phyloP scores from a whole-genome alignment of 2,113 vertebrate genomes.

The Ciconia boyciana region DNA sequence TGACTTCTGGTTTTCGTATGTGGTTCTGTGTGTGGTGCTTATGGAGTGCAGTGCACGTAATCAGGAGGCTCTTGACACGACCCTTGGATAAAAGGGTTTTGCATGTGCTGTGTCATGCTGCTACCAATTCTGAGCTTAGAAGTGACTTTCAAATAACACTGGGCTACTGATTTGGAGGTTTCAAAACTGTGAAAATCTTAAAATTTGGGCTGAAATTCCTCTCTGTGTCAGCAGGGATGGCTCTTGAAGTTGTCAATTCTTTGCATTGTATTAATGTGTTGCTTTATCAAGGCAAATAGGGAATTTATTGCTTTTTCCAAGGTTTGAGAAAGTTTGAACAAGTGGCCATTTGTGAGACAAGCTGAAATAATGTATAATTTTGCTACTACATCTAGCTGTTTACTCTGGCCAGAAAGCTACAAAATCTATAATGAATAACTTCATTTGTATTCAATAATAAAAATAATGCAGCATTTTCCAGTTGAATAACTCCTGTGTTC shows the following conservation, averaged over 20 bases:
- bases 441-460: not conserved
- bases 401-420: not conserved
- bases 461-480: not conserved
- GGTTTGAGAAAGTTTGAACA: not conserved
- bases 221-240: not conserved
- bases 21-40: not conserved
- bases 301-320: not conserved
- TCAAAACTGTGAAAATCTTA: not conserved
- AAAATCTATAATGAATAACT: not conserved
- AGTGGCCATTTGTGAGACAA: not conserved
- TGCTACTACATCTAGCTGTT: not conserved
- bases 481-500: not conserved
- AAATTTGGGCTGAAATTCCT: not conserved
- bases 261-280: not conserved
- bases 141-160: not conserved
- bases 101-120: not conserved
- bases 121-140: not conserved
- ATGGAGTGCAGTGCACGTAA: fast-evolving
- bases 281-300: not conserved
- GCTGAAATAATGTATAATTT: not conserved
- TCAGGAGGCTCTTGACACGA: not conserved
- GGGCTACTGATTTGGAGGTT: not conserved
- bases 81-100: not conserved
- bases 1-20: not conserved
- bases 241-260: not conserved